Conservation (phyloP, 2,888 invertebrate species). For the Brenthis ino region DNA sequence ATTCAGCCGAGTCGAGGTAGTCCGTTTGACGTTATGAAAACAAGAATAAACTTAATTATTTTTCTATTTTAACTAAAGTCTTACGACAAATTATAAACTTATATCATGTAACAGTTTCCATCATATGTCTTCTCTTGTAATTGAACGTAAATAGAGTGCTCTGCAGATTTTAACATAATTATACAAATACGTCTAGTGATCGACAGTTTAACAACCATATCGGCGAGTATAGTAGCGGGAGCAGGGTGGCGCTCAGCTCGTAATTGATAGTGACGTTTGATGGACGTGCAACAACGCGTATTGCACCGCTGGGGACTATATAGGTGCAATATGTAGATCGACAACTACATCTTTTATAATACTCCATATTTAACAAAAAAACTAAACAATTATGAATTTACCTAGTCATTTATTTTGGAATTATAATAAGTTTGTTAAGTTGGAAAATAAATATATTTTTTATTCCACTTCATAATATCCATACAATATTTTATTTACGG, state of each 20-base stretch:
- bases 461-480: no score
- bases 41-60: conserved; percentile 69
- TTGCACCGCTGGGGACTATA: conserved; percentile 63
- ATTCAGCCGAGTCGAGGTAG: conserved; percentile 60
- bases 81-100: conserved; percentile 46
- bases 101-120: conserved; percentile 31
- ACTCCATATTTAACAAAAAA: background rate
- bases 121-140: conserved; percentile 25
- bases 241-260: conserved; percentile 53
- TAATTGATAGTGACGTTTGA: conserved; percentile 80
- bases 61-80: conserved; percentile 56
- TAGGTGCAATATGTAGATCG: conserved; percentile 18
- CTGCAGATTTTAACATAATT: conserved; percentile 30
- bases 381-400: background rate
- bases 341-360: conserved; percentile 1
- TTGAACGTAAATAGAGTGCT: conserved; percentile 26
- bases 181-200: conserved; percentile 45
- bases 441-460: no score
- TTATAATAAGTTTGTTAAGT: background rate
- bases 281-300: conserved; percentile 67
- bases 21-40: conserved; percentile 65
- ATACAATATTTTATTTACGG: no score
- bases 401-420: background rate
- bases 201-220: conserved; percentile 61
- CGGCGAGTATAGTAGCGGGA: conserved; percentile 47